A percentile compares a stretch with the other conserved stretches of the same genome.
phyloP scores from a whole-genome alignment of 2,888 invertebrate genomes.

The Andrena camellia region DNA sequence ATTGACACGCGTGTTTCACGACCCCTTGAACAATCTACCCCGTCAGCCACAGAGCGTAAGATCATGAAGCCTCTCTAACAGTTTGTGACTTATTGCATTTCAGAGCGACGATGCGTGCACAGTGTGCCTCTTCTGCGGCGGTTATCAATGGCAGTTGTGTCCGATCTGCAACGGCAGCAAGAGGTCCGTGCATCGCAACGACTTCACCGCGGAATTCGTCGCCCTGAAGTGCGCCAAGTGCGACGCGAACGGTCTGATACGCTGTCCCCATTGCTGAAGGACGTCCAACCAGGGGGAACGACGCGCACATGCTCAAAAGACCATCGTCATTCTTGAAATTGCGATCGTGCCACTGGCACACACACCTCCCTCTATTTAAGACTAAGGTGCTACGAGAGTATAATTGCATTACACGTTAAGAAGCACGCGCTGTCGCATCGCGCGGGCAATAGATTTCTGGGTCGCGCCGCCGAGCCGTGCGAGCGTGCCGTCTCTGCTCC shows the following conservation, averaged over 20 bases:
- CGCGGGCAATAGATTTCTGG: constrained; percentile 3
- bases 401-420: constrained; percentile 60
- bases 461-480: constrained; percentile 13
- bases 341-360: constrained; percentile 53
- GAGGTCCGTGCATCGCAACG: constrained; percentile 97
- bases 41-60: not conserved
- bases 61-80: not conserved
- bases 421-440: constrained; percentile 24
- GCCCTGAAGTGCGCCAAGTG: constrained; percentile 98
- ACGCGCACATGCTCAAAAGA: constrained; percentile 40
- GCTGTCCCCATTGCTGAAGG: constrained; percentile 92
- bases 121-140: constrained; percentile 94
- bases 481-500: not conserved
- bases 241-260: constrained; percentile 96
- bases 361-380: constrained; percentile 64
- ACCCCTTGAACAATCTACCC: not conserved
- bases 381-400: constrained; percentile 76
- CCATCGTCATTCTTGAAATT: constrained; percentile 10
- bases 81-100: constrained; percentile 36
- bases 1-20: constrained; percentile 21
- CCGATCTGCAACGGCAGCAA: constrained; percentile 97
- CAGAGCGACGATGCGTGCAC: constrained; percentile 72
- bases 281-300: not conserved
- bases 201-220: constrained; percentile 97
- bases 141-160: constrained; percentile 96